Percentiles rank a stretch among this genome's conserved stretches.
Evolutionary conservation across 2,888 invertebrate genomes (phyloP).

Genomic region (Polia nebulosa): DNA sequence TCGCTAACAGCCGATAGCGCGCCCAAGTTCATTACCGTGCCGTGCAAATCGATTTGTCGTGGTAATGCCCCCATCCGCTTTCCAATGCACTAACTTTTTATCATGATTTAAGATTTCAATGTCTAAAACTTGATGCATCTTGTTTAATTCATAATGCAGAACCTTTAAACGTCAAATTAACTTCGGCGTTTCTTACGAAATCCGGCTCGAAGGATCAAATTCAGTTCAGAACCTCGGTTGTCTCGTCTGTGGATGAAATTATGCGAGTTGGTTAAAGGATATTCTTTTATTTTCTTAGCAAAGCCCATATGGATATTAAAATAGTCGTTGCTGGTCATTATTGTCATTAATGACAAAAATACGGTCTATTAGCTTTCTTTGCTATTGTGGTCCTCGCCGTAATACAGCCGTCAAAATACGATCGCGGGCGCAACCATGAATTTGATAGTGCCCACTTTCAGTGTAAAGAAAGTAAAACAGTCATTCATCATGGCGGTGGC

Average conservation of each 20-base stretch:
- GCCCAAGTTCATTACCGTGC: slow-evolving; percentile 89
- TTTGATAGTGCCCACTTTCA: slow-evolving; percentile 80
- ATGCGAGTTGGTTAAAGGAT: background rate
- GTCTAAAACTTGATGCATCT: slow-evolving; percentile 13
- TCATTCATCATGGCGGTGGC: slow-evolving; percentile 81
- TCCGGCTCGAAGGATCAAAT: slow-evolving; percentile 1
- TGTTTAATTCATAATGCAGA: background rate
- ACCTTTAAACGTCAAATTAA: background rate
- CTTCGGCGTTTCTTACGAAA: background rate
- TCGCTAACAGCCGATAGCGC: slow-evolving; percentile 84
- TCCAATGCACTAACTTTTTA: slow-evolving; percentile 78
- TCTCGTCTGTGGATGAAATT: background rate
- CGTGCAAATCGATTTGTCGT: slow-evolving; percentile 85
- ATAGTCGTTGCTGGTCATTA: no score
- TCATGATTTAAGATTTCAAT: slow-evolving; percentile 50
- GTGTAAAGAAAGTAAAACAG: slow-evolving; percentile 88
- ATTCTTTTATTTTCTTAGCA: background rate
- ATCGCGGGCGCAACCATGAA: slow-evolving; percentile 51
- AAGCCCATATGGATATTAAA: no score
- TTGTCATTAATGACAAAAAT: background rate
- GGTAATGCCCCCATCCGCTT: slow-evolving; percentile 81
- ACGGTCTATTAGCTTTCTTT: slow-evolving; percentile 3
- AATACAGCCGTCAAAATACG: slow-evolving; percentile 41
- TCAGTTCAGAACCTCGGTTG: background rate
- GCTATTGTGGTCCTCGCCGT: background rate